Conservation (phyloP, 2,797 vertebrate genomes). For the Tokudaia muenninki region DNA sequence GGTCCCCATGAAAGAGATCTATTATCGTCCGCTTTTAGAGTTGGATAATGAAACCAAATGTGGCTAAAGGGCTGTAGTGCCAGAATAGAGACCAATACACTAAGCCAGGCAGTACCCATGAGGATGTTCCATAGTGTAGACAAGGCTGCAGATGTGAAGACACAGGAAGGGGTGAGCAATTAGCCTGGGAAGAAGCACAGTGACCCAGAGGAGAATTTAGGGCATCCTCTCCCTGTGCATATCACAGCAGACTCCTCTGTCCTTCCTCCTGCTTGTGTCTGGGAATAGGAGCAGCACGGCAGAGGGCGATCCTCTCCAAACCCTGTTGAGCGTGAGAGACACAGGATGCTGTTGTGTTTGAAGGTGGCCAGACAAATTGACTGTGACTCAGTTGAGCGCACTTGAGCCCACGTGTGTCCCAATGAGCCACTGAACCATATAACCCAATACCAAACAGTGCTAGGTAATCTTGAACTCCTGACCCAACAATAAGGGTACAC, state of each 20-base stretch:
- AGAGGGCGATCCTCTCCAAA: background rate
- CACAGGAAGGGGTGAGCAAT: background rate
- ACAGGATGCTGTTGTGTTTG: background rate
- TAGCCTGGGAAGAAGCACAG: background rate
- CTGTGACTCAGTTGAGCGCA: background rate
- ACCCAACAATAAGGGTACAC: background rate
- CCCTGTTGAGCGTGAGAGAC: background rate
- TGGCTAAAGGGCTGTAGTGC: background rate
- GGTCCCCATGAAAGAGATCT: too few relatives aligned
- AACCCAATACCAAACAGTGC: background rate
- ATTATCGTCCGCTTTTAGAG: background rate
- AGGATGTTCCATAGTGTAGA: background rate
- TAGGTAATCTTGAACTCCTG: background rate
- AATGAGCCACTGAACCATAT: background rate
- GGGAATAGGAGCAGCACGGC: background rate
- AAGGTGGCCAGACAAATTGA: background rate
- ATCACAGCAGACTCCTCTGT: background rate
- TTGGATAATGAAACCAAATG: background rate
- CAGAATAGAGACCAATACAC: background rate
- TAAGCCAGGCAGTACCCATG: background rate
- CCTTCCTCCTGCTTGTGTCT: background rate
- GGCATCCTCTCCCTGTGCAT: background rate
- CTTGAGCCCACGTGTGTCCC: background rate
- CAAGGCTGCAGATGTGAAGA: background rate
- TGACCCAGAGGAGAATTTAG: background rate